Percentiles rank a stretch among this genome's conserved stretches.
Evolutionary conservation across 2,113 vertebrate genomes (phyloP).

Genomic region (Salvelinus fontinalis): DNA sequence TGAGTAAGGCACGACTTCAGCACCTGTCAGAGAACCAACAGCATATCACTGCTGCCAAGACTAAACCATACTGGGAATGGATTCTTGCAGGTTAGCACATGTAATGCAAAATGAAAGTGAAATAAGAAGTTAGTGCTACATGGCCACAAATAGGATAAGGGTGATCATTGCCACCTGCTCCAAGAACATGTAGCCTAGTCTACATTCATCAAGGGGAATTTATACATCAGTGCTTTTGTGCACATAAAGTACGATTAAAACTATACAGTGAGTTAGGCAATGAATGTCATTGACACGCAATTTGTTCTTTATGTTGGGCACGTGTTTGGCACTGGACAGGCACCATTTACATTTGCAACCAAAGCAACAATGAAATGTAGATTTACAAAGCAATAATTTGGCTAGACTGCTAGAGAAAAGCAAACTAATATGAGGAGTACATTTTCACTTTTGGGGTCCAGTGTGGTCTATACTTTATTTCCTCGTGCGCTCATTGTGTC

Average conservation of each 20-base stretch:
- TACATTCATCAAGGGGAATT: neutral
- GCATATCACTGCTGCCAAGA: constrained; percentile 23
- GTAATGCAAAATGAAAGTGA: neutral
- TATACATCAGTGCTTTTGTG: neutral
- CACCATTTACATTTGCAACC: too few relatives aligned
- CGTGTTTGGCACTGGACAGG: too few relatives aligned
- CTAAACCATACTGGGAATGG: neutral
- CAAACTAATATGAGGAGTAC: too few relatives aligned
- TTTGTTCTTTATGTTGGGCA: neutral
- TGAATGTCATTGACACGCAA: neutral
- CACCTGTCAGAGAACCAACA: constrained; percentile 29
- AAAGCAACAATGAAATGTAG: too few relatives aligned
- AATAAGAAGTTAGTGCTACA: neutral
- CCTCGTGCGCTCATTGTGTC: too few relatives aligned
- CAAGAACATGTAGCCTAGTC: neutral
- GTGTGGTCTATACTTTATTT: too few relatives aligned
- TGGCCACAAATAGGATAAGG: neutral
- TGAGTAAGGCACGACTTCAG: constrained; percentile 12
- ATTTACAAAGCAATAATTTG: too few relatives aligned
- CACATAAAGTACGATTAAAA: too few relatives aligned
- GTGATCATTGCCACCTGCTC: neutral
- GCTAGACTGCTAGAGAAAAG: too few relatives aligned
- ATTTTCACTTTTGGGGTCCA: too few relatives aligned
- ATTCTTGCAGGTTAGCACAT: constrained; percentile 33
- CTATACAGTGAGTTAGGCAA: neutral